Conservation (phyloP, 64 coral and sea anemone species). For the Pocillopora damicornis region DNA sequence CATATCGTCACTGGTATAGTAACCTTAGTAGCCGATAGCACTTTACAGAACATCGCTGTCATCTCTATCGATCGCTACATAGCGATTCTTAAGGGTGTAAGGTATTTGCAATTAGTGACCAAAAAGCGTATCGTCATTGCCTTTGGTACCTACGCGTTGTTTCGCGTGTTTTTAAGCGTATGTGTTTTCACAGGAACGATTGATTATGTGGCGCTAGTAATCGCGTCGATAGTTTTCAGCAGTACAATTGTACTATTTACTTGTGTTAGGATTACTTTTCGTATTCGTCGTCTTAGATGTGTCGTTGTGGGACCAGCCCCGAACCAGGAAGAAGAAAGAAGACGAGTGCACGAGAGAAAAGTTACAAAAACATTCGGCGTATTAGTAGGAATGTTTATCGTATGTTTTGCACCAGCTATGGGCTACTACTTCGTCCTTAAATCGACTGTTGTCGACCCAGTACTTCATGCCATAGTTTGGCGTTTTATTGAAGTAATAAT, state of each 20-base stretch:
- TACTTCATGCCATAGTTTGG: conserved; percentile 19
- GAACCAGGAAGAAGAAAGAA: conserved; percentile 24
- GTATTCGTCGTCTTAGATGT: neutral
- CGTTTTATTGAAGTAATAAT: conserved; percentile 25
- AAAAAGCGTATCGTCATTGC: conserved; percentile 19
- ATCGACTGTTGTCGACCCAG: neutral
- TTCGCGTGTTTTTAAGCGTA: conserved; percentile 30
- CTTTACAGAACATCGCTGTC: conserved; percentile 29
- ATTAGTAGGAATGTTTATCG: neutral
- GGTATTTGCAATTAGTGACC: neutral
- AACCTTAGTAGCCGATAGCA: conserved; percentile 19
- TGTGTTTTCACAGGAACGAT: conserved; percentile 34
- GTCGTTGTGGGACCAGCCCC: neutral
- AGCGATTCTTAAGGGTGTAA: conserved; percentile 18
- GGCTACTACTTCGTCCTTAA: neutral
- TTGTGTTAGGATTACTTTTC: neutral
- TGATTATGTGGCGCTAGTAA: conserved; percentile 13
- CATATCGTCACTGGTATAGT: conserved; percentile 30
- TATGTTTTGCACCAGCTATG: conserved; percentile 11
- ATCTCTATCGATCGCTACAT: conserved; percentile 35
- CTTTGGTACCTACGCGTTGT: conserved; percentile 6
- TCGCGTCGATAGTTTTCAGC: conserved; percentile 27
- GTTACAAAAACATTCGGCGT: conserved; percentile 17
- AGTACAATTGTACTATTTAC: neutral
- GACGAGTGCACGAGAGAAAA: conserved; percentile 12